Base-by-base conservation (phyloP, 2,113 vertebrate species). In the Sceloporus tristichus region DNA sequence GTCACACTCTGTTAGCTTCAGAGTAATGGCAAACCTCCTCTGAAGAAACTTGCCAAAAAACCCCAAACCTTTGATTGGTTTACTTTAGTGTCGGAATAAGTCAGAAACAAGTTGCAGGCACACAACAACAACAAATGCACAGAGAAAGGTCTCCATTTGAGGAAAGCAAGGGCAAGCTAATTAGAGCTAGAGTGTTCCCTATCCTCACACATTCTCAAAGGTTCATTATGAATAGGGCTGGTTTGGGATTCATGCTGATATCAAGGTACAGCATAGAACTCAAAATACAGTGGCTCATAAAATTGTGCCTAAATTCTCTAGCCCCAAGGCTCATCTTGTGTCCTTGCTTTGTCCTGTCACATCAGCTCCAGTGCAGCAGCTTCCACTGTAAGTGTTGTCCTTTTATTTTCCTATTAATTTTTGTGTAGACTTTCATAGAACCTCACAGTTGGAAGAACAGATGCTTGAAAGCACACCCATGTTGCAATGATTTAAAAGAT, bases 401-500 rank as follows among this genome's bases (percentile, higher is more conserved):
- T 21, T 56, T 70, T 14, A 16, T 18, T 82, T 82, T 68, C 65
- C 40, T 65, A 38, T 85, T 48, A 48, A 6, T 77, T 65, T 77
- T 27, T 79, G 11, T 21, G 2, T 38, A 19, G 27, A 80, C 9
- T 80, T 25, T 27, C 6, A 16, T 53, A 62, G 85, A 78, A 13
- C 27, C 9, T 82, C 16, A 34, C 25, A 34, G 40, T 65, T 53
- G 8, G 27, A 38, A 16, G 48, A 29, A 21, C 21, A 11, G n/a
- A 42, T 27, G 77, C 66, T 70, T 71, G 9, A 70, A 29, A 82
- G 75, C 9, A 42, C 1, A 73, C 9, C 9, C 9, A 13, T 40
- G 53, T 59, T 62, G 76, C 85, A 86, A 86, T 70, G 25, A 86
- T 79, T 66, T 34, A 34, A 48, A 86, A 79, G 65, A 25, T 87